phyloP scores from a whole-genome alignment of 2,797 vertebrate species.

The Acipenser transmontanus region DNA sequence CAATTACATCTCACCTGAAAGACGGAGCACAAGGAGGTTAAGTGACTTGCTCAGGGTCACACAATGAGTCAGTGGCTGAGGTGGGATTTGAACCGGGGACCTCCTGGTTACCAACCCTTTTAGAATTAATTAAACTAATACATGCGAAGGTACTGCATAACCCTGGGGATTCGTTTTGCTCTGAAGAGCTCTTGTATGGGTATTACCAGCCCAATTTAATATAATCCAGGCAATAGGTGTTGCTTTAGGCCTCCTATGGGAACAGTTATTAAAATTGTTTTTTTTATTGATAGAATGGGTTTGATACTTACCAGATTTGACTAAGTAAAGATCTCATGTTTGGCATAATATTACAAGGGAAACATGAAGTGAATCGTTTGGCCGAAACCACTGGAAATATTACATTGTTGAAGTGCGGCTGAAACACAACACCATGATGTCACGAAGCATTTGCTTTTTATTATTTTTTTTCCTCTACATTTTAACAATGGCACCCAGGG shows the following conservation, averaged over 20 bases:
- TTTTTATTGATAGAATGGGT: slow-evolving; percentile 56
- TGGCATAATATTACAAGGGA: slow-evolving; percentile 61
- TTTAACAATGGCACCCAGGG: slow-evolving; percentile 61
- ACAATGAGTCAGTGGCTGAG: too few species aligned
- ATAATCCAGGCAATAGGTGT: slow-evolving; percentile 62
- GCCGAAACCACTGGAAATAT: slow-evolving; percentile 50
- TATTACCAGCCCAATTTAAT: slow-evolving; percentile 58
- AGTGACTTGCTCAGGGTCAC: too few species aligned
- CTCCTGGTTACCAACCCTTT: too few species aligned
- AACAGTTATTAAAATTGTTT: slow-evolving; percentile 60
- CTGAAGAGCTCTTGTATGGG: slow-evolving; percentile 53
- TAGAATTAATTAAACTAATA: too few species aligned
- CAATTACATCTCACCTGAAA: too few species aligned
- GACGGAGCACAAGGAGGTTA: too few species aligned
- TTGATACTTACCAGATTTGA: slow-evolving; percentile 61
- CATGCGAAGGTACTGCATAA: neutral
- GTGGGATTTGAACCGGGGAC: too few species aligned
- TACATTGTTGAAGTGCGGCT: slow-evolving; percentile 51
- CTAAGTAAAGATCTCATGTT: slow-evolving; percentile 66
- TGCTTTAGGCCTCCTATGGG: slow-evolving; percentile 40
- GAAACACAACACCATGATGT: slow-evolving; percentile 43
- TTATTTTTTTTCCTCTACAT: slow-evolving; percentile 47
- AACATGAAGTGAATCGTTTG: slow-evolving; percentile 57
- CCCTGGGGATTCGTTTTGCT: slow-evolving; percentile 46
- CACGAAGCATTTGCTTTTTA: slow-evolving; percentile 60